Conservation (phyloP, 2,888 invertebrate species). For the Agrochola lota region DNA sequence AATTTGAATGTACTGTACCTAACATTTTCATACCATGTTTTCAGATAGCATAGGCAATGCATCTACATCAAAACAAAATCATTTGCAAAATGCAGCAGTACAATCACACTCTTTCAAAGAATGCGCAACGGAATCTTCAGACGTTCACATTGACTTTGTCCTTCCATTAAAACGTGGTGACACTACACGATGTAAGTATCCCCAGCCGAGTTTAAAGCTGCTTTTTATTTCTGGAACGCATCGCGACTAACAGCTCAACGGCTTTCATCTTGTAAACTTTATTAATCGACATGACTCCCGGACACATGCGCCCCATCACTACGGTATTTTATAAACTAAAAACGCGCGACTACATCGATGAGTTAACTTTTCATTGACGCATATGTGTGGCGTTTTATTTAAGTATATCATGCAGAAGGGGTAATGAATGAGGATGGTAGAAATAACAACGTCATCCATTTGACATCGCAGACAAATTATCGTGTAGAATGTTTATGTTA, state of each 20-base stretch:
- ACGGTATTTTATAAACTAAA: slow-evolving; percentile 45
- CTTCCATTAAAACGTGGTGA: slow-evolving; percentile 53
- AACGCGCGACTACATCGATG: slow-evolving; percentile 49
- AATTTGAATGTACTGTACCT: neutral
- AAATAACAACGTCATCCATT: slow-evolving; percentile 49
- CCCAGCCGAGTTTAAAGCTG: slow-evolving; percentile 86
- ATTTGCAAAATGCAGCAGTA: neutral
- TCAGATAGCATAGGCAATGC: neutral
- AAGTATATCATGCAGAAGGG: slow-evolving; percentile 5
- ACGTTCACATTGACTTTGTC: slow-evolving; percentile 36
- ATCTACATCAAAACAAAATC: neutral
- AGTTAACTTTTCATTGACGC: slow-evolving; percentile 66
- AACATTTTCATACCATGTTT: neutral
- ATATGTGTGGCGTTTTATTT: slow-evolving; percentile 12
- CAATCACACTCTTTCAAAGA: neutral
- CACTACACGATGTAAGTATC: slow-evolving; percentile 78
- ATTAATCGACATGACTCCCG: slow-evolving; percentile 89
- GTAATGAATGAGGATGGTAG: slow-evolving; percentile 63
- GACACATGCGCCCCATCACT: slow-evolving; percentile 78
- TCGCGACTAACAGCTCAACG: slow-evolving; percentile 85
- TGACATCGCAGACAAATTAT: slow-evolving; percentile 73
- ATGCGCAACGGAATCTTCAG: slow-evolving; percentile 2
- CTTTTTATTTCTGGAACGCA: slow-evolving; percentile 89
- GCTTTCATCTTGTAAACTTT: slow-evolving; percentile 90
- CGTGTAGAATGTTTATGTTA: slow-evolving; percentile 84